These are phyloP conservation scores for Thamnophis sirtalis DNA, from an alignment of 2,113 vertebrate species.

Conservation along the genomic window DNA sequence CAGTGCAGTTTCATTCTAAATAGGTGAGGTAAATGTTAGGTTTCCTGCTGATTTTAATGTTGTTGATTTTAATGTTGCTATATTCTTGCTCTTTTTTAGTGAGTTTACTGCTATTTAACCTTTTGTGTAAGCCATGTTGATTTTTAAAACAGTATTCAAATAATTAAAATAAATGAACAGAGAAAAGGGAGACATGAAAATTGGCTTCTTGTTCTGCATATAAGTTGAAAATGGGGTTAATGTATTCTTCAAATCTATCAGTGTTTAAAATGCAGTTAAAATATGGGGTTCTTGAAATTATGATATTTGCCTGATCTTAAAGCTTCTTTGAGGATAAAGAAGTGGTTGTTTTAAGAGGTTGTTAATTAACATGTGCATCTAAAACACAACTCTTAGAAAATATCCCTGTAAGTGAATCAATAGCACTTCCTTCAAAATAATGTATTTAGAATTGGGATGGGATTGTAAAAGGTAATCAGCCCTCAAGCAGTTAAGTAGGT, in stretches of 20 bases:
- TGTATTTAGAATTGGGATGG: slow-evolving; percentile 8
- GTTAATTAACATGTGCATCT: background rate
- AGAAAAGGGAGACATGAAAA: background rate
- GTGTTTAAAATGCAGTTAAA: background rate
- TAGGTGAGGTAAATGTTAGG: background rate
- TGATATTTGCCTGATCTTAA: background rate
- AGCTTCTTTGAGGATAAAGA: background rate
- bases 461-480: slow-evolving; percentile 6
- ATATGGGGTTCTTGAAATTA: background rate
- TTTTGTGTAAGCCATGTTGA: background rate
- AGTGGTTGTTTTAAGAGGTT: background rate
- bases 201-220: background rate
- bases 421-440: slow-evolving; percentile 9
- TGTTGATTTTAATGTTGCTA: background rate
- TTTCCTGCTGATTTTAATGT: background rate
- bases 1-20: background rate
- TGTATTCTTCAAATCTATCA: background rate
- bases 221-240: background rate
- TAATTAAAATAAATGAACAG: background rate
- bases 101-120: background rate
- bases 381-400: background rate
- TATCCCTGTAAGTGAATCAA: background rate
- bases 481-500: slow-evolving; percentile 9
- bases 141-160: background rate
- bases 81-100: background rate